phyloP scores from a whole-genome alignment of 2,888 invertebrate species.

The Perithous albicinctus region DNA sequence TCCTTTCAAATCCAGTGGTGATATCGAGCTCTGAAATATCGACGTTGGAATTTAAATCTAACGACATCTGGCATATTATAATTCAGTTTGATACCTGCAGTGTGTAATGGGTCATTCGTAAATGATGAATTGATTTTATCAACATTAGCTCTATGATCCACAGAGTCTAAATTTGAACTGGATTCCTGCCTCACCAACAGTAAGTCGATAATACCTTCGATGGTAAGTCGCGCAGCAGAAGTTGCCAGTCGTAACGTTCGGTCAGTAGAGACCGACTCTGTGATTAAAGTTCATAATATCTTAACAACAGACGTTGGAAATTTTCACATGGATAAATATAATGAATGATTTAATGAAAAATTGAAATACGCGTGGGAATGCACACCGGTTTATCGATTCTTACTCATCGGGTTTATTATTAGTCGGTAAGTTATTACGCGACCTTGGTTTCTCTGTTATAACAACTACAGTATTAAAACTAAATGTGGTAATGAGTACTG shows the following conservation, averaged over 20 bases:
- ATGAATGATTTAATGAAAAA: conserved; percentile 3
- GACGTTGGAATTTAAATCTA: conserved; percentile 3
- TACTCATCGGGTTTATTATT: conserved; percentile 30
- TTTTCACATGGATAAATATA: neutral
- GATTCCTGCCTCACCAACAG: conserved; percentile 32
- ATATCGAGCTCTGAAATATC: conserved; percentile 13
- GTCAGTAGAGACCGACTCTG: conserved; percentile 1
- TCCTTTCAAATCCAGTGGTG: too few relatives aligned
- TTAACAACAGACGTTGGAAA: neutral
- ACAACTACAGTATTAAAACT: neutral
- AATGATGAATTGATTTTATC: conserved; percentile 4
- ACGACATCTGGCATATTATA: neutral
- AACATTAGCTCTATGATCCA: neutral
- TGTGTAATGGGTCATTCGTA: neutral
- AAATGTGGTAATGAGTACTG: neutral
- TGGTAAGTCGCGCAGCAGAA: neutral
- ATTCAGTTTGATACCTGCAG: neutral
- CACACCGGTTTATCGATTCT: conserved; percentile 11
- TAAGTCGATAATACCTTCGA: too few relatives aligned
- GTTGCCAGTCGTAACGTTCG: neutral
- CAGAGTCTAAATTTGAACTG: neutral
- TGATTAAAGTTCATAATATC: neutral
- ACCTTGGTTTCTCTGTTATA: conserved; percentile 30
- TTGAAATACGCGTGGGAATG: conserved; percentile 21
- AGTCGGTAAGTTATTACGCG: conserved; percentile 2